Evolutionary conservation across 1,140 invertebrate genomes (phyloP), one percentile per base, ranked within the genome.

Genomic region (Papilio polytes): DNA sequence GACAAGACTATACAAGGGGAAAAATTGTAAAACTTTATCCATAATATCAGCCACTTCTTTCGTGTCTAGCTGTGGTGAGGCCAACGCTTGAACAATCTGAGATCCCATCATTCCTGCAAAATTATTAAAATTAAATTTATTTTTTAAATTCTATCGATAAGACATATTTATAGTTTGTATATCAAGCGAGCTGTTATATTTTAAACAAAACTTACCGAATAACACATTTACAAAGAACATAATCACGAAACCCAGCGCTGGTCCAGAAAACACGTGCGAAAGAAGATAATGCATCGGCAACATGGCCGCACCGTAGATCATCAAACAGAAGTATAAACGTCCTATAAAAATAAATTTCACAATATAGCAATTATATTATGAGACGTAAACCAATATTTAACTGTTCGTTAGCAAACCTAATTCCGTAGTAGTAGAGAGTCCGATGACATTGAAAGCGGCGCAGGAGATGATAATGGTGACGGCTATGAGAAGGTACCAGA

Each of bases 221-320:
- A 98, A 96, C 51, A 98, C 95, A 86, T 98, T 97, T 41, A 97
- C 91, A 80, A 98, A 96, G 20, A 96, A 96, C 86, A 98, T 95
- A 53, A 96, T 95, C 1, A 97, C 97, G 89, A 97, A 98, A 7
- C 97, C 97, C 3, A 96, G 96, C 1, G 97, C 97, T 0, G 98
- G 97, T 12, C 97, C 90, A 9, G 85, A 87, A 83, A 95, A 95
- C 4, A 91, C 20, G 15, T 87, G 82, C 0, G 95, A 93, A 41
- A 89, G 83, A 1, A 95, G 26, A 80, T 95, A 95, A 77, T 91
- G 89, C 0, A 96, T 86, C 0, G 96, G 96, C 81, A 96, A 82
- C 82, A 95, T 96, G 0, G 95, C 90, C 63, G 94, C 95, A 0
- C 94, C 95, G 81, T 96, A 96, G 7, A 96, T 80, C 56, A 96